These are phyloP conservation scores for Epirrhoe tristata DNA, from an alignment of 2,888 invertebrate genomes.

Conservation along the genomic window DNA sequence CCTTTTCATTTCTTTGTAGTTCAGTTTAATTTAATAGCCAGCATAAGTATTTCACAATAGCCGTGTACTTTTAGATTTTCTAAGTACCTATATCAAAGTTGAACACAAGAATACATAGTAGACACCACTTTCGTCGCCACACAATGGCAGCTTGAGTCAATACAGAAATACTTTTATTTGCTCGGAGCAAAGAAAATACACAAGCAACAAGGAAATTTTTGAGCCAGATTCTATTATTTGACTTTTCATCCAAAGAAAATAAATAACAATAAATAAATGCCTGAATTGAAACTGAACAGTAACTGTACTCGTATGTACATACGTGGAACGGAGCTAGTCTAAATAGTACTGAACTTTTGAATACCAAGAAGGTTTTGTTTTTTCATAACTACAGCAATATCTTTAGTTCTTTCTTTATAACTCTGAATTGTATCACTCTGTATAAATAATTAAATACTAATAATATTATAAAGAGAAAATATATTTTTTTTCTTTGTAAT, in stretches of 20 bases:
- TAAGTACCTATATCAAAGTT: slow-evolving; percentile 4
- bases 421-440: background rate
- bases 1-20: slow-evolving; percentile 17
- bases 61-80: slow-evolving; percentile 7
- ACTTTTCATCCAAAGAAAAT: slow-evolving; percentile 37
- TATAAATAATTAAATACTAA: no score
- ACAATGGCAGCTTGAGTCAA: slow-evolving; percentile 67
- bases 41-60: slow-evolving; percentile 13
- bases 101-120: slow-evolving; percentile 37
- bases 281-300: slow-evolving; percentile 7
- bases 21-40: slow-evolving; percentile 18
- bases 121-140: slow-evolving; percentile 53
- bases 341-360: slow-evolving; percentile 5
- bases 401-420: background rate
- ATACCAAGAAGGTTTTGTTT: background rate
- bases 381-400: background rate
- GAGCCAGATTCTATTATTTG: slow-evolving; percentile 32
- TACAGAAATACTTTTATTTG: slow-evolving; percentile 65
- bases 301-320: slow-evolving; percentile 2
- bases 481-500: no score
- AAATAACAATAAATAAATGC: slow-evolving; percentile 7
- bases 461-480: no score
- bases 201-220: slow-evolving; percentile 59
- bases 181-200: slow-evolving; percentile 60
- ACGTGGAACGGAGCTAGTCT: slow-evolving; percentile 5